Evolutionary conservation across 2,113 vertebrate species (phyloP), one percentile per base, ranked within the genome.

Genomic region (Elgaria multicarinata): DNA sequence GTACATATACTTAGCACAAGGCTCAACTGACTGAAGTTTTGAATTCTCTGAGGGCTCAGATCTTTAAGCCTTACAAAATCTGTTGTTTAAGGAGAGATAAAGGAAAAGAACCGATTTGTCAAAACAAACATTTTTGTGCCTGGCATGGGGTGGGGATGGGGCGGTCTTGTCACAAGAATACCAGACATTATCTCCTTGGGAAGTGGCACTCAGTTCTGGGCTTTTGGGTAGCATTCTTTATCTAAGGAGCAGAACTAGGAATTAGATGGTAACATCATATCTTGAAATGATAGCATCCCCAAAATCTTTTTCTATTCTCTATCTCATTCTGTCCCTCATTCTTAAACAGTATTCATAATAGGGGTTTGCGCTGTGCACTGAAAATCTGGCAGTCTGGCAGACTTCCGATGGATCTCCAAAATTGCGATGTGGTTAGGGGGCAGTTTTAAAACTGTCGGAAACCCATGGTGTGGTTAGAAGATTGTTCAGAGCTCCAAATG

Each of bases 21-120:
- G 90, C 94, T 95, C 93, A 96, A 94, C 90, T 95, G 93, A 88
- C 93, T 90, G 46, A 93, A 93, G 93, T 93, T 96, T 95, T 96
- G 94, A 95, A 95, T 94, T 95, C 93, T 94, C 94, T 93, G 94
- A 95, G 87, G 91, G 81, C 92, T 95, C 94, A 95, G 94, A 95
- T 75, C 95, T 94, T 92, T 96, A 95, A 96, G 93, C 92, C 90
- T 94, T 95, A 93, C 95, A 89, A 92, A 93, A 90, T 81, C 80
- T 94, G 92, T 93, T 95, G 90, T 88, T 95, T 92, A 95, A 80
- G 95, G 89, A 91, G 91, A 96, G 93, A 96, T 95, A 95, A 97
- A 95, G 94, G 92, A 94, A 96, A 95, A 94, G 69, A 95, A 94
- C 78, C 93, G 92, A 93, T 92, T 96, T 96, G 89, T 96, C 89